phyloP scores from a whole-genome alignment of 2,113 vertebrate species.

The Psittacus erithacus region DNA sequence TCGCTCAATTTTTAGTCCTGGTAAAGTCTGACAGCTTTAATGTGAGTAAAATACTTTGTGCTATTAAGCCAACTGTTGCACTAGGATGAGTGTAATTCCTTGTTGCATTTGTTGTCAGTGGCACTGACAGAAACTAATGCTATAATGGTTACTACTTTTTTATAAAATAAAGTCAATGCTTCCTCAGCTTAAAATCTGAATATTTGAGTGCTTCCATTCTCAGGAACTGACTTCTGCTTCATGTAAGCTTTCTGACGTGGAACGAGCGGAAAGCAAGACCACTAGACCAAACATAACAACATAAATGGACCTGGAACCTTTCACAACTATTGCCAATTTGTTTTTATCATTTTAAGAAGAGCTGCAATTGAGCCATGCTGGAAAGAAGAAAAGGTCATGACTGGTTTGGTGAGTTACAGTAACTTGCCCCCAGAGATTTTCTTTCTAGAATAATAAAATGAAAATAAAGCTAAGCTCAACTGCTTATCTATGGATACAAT shows the following conservation, averaged over 20 bases:
- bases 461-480: slow-evolving; percentile 23
- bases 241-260: slow-evolving; percentile 26
- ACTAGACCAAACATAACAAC: slow-evolving; percentile 36
- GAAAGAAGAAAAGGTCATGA: slow-evolving; percentile 14
- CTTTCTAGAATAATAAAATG: slow-evolving; percentile 22
- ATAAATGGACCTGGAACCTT: slow-evolving; percentile 33
- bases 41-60: neutral
- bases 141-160: neutral
- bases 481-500: neutral
- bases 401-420: neutral
- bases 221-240: slow-evolving; percentile 16
- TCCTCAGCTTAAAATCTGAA: neutral
- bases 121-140: neutral
- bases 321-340: slow-evolving; percentile 37
- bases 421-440: slow-evolving; percentile 12
- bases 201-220: slow-evolving; percentile 12
- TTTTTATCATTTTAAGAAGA: slow-evolving; percentile 43
- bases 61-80: neutral
- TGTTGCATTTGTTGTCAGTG: neutral
- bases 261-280: slow-evolving; percentile 54
- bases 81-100: neutral
- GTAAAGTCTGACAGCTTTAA: neutral
- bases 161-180: neutral
- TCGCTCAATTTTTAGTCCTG: neutral
- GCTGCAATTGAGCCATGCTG: neutral